phyloP scores from a whole-genome alignment of 1,140 invertebrate genomes.

The Teleogryllus occipitalis region DNA sequence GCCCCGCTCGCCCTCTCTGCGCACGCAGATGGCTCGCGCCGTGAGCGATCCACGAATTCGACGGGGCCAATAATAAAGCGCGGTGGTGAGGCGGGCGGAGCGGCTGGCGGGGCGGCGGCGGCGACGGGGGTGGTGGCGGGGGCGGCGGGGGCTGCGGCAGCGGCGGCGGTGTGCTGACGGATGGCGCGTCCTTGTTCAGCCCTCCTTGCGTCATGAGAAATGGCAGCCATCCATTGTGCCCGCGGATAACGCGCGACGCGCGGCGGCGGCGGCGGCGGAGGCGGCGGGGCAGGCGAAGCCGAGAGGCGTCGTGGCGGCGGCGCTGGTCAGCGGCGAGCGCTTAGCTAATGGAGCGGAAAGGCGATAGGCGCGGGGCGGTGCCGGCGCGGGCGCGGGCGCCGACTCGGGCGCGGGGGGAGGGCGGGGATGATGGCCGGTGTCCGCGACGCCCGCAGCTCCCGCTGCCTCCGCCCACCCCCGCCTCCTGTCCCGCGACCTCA shows the following conservation, averaged over 20 bases:
- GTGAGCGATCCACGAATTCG: no score
- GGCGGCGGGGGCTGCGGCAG: no score
- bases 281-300: neutral
- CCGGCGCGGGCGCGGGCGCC: neutral
- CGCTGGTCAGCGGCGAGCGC: neutral
- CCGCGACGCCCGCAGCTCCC: neutral
- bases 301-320: slow-evolving; percentile 5
- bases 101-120: no score
- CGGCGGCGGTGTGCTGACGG: no score
- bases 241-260: neutral
- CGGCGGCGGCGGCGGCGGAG: neutral
- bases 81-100: no score
- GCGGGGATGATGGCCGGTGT: neutral
- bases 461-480: neutral
- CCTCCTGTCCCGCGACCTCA: neutral
- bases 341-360: slow-evolving; percentile 20
- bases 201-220: slow-evolving; percentile 12
- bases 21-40: no score
- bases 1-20: no score
- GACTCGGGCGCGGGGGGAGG: neutral
- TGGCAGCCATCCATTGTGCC: slow-evolving; percentile 17
- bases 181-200: neutral
- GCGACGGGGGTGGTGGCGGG: no score
- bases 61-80: no score
- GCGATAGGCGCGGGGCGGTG: slow-evolving; percentile 18